phyloP scores from a whole-genome alignment of 2,113 vertebrate species.

The Papio anubis region DNA sequence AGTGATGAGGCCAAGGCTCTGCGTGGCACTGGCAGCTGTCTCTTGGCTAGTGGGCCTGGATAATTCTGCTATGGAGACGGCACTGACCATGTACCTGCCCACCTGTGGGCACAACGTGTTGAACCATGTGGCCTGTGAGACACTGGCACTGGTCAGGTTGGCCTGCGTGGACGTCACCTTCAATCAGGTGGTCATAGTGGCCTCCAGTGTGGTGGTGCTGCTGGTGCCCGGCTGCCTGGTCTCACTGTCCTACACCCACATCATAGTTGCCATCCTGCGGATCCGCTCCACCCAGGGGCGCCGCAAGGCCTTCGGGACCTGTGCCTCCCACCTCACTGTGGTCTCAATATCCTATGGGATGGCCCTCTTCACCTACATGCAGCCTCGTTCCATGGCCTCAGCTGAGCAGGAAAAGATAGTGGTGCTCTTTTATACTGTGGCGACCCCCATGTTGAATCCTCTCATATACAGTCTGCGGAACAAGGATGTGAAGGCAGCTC shows the following conservation, averaged over 20 bases:
- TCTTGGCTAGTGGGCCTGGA: slow-evolving; percentile 53
- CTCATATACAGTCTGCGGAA: slow-evolving; percentile 74
- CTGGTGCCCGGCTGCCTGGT: slow-evolving; percentile 77
- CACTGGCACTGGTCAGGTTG: slow-evolving; percentile 23
- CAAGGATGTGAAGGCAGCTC: slow-evolving; percentile 57
- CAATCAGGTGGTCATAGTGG: slow-evolving; percentile 62
- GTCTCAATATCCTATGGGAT: slow-evolving; percentile 76
- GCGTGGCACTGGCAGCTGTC: neutral
- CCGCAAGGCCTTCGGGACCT: slow-evolving; percentile 78
- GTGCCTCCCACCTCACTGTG: slow-evolving; percentile 76
- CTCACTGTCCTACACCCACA: slow-evolving; percentile 58
- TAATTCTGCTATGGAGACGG: slow-evolving; percentile 42
- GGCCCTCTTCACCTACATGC: slow-evolving; percentile 71
- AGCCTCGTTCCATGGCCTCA: slow-evolving; percentile 53
- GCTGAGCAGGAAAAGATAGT: slow-evolving; percentile 73
- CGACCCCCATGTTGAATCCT: slow-evolving; percentile 78
- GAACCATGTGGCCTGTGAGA: slow-evolving; percentile 64
- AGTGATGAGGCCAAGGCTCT: slow-evolving; percentile 35
- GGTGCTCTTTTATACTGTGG: slow-evolving; percentile 74
- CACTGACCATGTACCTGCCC: slow-evolving; percentile 70
- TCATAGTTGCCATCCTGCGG: slow-evolving; percentile 48
- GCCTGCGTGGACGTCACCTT: slow-evolving; percentile 59
- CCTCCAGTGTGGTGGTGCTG: slow-evolving; percentile 70
- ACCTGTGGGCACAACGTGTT: slow-evolving; percentile 33
- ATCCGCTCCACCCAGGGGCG: neutral